phyloP scores from a whole-genome alignment of 2,888 invertebrate genomes.

The Nephrotoma flavescens region DNA sequence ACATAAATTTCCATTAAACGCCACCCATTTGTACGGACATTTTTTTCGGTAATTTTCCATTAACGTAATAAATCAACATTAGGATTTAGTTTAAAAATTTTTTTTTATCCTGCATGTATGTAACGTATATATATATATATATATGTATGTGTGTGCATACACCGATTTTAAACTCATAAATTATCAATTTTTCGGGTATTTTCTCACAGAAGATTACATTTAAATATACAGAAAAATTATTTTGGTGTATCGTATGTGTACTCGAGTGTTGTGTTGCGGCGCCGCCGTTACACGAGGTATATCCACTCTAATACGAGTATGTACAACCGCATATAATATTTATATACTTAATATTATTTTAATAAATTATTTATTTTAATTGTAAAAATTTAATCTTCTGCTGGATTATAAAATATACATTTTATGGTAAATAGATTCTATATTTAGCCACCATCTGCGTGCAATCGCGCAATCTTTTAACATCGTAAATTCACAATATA shows the following conservation, averaged over 20 bases:
- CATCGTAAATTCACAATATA: neutral
- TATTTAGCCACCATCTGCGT: neutral
- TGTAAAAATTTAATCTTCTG: neutral
- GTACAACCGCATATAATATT: neutral
- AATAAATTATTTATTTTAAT: neutral
- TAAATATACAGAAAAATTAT: neutral
- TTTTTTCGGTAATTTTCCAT: neutral
- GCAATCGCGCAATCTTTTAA: neutral
- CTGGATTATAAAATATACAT: neutral
- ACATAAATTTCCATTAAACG: neutral
- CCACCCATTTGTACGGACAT: neutral
- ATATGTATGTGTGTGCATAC: neutral
- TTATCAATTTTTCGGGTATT: neutral
- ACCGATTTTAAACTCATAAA: neutral
- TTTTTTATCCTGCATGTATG: neutral
- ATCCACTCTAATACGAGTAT: too few species aligned
- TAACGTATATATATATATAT: neutral
- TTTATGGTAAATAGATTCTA: neutral
- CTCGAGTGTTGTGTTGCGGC: too few species aligned
- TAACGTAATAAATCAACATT: neutral
- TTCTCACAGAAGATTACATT: neutral
- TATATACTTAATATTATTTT: neutral
- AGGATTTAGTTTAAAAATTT: neutral
- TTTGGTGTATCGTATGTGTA: neutral
- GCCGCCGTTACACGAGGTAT: too few species aligned